Base-by-base conservation (phyloP, 2,888 invertebrate species). In the Blera fallax region DNA sequence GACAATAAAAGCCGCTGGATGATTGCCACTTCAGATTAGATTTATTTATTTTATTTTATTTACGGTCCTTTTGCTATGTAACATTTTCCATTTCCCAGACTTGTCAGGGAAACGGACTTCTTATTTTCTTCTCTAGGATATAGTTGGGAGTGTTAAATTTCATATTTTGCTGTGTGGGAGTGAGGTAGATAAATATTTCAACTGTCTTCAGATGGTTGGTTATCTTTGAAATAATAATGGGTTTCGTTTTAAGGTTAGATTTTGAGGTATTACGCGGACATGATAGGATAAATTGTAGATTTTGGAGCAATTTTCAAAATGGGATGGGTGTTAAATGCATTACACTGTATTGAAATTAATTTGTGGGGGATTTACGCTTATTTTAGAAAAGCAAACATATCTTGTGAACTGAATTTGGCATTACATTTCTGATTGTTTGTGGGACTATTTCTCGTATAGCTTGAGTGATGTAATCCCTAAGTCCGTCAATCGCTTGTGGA, bases 1-100 rank as follows among this genome's bases (percentile, higher is more conserved):
- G 74, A 74, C 84, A 84, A 79, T 84, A 79, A 84, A 79, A 79
- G 14, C 62, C 64, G 62, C 72, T 74, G 74, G 69, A 79, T 50
- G 79, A 84, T 84, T 84, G 74, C 74, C 79, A 73, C 67, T 83
- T 69, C 60, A 84, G 79, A 84, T 84, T 79, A 64, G 79, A 84
- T 77, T 77, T 74, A 65, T 65, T 56, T 77, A 50, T 64, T 81
- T 74, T 29, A 32, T 74, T 80, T 52, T 69, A 76, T 74, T 62
- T 69, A 74, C 67, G 52, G 21, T 48, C 48, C 37, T 62, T 50
- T 34, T 37, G 56, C 29, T 50, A 24, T 29, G 29, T 4, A 37
- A n/a, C 18, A 6, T 56, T 67, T 56, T 8, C 29, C 50, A 45
- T 78, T 62, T 69, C 48, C 45, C 52, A 14, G 5, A 29, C 45